A percentile compares a stretch with the other conserved stretches of the same genome.
Conservation (phyloP, 2,797 vertebrate species). For the Australoheros facetus region DNA sequence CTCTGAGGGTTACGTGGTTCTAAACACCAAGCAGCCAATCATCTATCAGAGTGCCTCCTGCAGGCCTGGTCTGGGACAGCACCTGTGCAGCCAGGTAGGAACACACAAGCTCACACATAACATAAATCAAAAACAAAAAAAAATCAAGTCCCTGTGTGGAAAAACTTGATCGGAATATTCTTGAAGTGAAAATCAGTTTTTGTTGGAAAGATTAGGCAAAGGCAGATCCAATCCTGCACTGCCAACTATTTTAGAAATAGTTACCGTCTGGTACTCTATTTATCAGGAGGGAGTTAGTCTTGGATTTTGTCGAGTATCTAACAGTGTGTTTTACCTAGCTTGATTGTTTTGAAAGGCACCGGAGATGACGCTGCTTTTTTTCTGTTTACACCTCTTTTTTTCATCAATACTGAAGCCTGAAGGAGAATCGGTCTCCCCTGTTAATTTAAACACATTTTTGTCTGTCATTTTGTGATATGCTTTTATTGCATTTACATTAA, state of each 20-base stretch:
- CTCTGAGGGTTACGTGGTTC: conserved; percentile 87
- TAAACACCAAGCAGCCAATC: conserved; percentile 87
- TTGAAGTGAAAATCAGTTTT: neutral
- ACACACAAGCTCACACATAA: neutral
- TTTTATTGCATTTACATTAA: too few species aligned
- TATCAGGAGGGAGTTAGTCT: too few species aligned
- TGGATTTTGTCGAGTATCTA: neutral
- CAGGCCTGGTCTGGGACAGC: conserved; percentile 90
- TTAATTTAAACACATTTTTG: too few species aligned
- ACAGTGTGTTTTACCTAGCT: neutral
- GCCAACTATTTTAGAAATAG: neutral
- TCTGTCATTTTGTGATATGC: too few species aligned
- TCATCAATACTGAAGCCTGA: neutral
- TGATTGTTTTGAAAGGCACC: neutral
- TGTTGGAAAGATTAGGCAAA: too few species aligned
- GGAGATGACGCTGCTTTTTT: neutral
- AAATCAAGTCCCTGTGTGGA: neutral
- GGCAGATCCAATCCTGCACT: neutral
- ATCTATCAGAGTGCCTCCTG: conserved; percentile 93
- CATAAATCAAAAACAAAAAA: neutral
- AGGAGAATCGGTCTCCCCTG: too few species aligned
- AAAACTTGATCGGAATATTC: neutral
- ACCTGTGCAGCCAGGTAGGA: conserved; percentile 91
- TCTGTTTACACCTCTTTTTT: neutral
- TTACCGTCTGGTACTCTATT: neutral